These are phyloP conservation scores for Acestrorhynchus altus DNA, from an alignment of 2,797 vertebrate genomes.

Conservation along the genomic window DNA sequence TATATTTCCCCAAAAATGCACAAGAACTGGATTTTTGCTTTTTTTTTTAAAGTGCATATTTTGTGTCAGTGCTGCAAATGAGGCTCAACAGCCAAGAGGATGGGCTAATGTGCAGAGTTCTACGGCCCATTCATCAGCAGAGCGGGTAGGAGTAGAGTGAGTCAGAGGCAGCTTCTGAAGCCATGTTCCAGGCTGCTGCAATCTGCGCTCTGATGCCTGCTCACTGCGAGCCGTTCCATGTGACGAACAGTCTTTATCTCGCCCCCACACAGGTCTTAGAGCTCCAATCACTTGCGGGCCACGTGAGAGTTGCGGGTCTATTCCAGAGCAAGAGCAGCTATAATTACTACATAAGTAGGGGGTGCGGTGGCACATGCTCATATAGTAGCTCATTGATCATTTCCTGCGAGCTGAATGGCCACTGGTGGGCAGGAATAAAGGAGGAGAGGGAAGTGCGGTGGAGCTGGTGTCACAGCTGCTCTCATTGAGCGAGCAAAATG, in stretches of 20 bases:
- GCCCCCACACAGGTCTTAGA: conserved; percentile 27
- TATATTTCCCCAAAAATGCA: too few relatives aligned
- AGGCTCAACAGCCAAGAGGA: conserved; percentile 16
- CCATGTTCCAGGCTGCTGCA: conserved; percentile 40
- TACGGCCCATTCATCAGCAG: conserved; percentile 35
- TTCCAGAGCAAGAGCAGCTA: conserved; percentile 35
- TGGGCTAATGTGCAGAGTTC: conserved; percentile 36
- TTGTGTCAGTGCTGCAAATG: conserved; percentile 32
- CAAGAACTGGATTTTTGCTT: not conserved
- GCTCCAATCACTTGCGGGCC: conserved; percentile 13
- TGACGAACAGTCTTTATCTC: conserved; percentile 48
- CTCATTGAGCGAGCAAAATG: conserved; percentile 25
- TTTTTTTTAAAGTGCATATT: conserved; percentile 32
- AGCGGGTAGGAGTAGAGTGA: conserved; percentile 47
- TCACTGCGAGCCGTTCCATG: conserved; percentile 27
- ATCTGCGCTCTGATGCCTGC: conserved; percentile 37
- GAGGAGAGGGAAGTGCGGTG: conserved; percentile 1
- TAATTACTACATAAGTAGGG: conserved; percentile 45
- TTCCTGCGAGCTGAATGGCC: conserved; percentile 29
- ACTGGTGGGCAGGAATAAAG: conserved; percentile 17
- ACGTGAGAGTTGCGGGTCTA: conserved; percentile 33
- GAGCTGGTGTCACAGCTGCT: not conserved
- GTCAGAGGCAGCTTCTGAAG: conserved; percentile 32
- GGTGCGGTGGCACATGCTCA: conserved; percentile 19
- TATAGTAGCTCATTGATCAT: conserved; percentile 48